These are phyloP conservation scores for Drosophila prosaltans DNA, from an alignment of 1,140 invertebrate genomes.

Conservation along the genomic window DNA sequence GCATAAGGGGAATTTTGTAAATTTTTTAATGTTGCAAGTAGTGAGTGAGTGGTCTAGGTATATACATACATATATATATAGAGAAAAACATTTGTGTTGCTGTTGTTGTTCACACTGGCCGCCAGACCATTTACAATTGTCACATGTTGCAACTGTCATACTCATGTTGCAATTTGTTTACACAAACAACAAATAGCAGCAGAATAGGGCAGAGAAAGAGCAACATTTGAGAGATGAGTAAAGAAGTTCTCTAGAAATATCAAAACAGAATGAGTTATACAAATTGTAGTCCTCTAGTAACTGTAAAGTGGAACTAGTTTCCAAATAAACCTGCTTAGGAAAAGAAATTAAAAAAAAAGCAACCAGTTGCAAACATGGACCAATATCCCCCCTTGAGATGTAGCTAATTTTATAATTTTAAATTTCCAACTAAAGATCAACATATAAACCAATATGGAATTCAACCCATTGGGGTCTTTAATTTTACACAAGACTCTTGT, in stretches of 20 bases:
- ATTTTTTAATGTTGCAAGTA: constrained; percentile 1
- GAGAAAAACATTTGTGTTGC: constrained; percentile 34
- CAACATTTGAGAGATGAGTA: constrained; percentile 33
- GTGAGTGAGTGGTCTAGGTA: constrained; percentile 1
- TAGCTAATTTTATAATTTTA: constrained; percentile 32
- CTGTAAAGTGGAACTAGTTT: no score
- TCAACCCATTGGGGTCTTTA: constrained; percentile 55
- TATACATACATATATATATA: not conserved
- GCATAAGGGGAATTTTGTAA: not conserved
- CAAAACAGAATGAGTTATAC: no score
- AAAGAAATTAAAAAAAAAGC: no score
- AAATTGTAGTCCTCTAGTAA: no score
- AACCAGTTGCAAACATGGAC: not conserved
- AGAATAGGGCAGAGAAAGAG: constrained; percentile 9
- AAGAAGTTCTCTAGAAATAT: no score
- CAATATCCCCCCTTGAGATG: not conserved
- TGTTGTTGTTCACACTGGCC: constrained; percentile 45
- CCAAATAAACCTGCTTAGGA: no score
- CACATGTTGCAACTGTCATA: constrained; percentile 70
- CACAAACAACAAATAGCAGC: constrained; percentile 38
- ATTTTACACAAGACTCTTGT: not conserved
- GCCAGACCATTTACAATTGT: constrained; percentile 77
- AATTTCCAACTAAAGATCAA: constrained; percentile 69
- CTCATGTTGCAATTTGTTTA: constrained; percentile 79
- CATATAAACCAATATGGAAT: constrained; percentile 29